Evolutionary conservation across 2,888 invertebrate genomes (phyloP).

Genomic region (Dascillus cervinus): DNA sequence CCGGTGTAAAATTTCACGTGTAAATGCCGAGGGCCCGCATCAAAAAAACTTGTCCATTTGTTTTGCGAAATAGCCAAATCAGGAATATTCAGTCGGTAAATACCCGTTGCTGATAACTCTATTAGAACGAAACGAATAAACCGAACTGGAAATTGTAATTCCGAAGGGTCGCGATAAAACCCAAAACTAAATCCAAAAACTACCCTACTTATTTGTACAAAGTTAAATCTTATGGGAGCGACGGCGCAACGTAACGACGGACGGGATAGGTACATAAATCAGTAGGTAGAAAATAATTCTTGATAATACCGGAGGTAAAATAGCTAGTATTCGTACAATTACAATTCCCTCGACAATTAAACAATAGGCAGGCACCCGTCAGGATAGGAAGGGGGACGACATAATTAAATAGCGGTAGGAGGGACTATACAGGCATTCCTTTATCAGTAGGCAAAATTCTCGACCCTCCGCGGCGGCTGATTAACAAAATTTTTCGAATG

Average conservation of each 20-base stretch:
- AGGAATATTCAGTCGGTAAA: conserved; percentile 12
- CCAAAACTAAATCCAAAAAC: conserved; percentile 8
- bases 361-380: conserved; percentile 16
- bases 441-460: conserved; percentile 13
- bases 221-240: too few relatives aligned
- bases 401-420: conserved; percentile 18
- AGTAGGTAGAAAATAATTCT: too few relatives aligned
- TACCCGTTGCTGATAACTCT: conserved; percentile 11
- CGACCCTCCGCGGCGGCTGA: conserved; percentile 8
- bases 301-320: conserved; percentile 8
- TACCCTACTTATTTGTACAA: conserved; percentile 10
- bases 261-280: conserved; percentile 11
- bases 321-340: conserved; percentile 12
- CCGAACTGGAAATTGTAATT: conserved; percentile 6
- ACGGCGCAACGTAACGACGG: conserved; percentile 7
- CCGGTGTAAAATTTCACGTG: conserved; percentile 6
- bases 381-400: conserved; percentile 17
- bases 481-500: conserved; percentile 9
- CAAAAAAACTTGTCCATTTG: conserved; percentile 5
- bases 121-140: conserved; percentile 3
- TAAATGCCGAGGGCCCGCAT: not conserved
- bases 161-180: conserved; percentile 8
- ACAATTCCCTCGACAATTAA: conserved; percentile 17
- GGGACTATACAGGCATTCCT: conserved; percentile 11
- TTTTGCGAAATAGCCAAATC: conserved; percentile 13